A percentile compares a stretch with the other conserved stretches of the same genome.
Conservation (phyloP, 2,797 vertebrate species). For the Fistularia commersonii region DNA sequence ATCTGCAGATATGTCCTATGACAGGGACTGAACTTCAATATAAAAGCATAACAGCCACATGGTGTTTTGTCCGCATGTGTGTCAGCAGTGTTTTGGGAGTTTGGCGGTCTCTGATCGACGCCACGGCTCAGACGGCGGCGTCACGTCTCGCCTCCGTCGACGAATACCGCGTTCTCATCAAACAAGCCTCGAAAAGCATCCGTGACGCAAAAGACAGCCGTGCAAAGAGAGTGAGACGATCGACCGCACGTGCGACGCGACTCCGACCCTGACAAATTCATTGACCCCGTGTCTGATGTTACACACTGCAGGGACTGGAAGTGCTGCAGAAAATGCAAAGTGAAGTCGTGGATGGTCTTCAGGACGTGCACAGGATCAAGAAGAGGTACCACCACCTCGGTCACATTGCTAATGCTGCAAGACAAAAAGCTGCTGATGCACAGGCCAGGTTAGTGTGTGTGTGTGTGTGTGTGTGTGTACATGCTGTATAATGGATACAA, state of each 20-base stretch:
- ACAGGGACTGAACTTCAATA: background rate
- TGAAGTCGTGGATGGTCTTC: slow-evolving; percentile 80
- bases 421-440: slow-evolving; percentile 83
- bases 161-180: slow-evolving; percentile 72
- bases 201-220: slow-evolving; percentile 78
- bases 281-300: too few species aligned
- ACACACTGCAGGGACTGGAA: slow-evolving; percentile 75
- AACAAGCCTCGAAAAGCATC: slow-evolving; percentile 67
- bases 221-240: slow-evolving; percentile 77
- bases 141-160: slow-evolving; percentile 75
- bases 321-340: slow-evolving; percentile 79
- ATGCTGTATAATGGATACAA: too few species aligned
- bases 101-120: slow-evolving; percentile 84
- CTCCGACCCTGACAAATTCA: too few species aligned
- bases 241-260: background rate
- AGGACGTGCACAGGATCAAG: slow-evolving; percentile 82
- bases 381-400: slow-evolving; percentile 83
- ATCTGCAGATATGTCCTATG: background rate
- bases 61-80: background rate
- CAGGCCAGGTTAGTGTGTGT: slow-evolving; percentile 75
- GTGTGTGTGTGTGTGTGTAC: background rate
- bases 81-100: slow-evolving; percentile 76
- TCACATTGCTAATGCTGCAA: slow-evolving; percentile 74
- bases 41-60: background rate
- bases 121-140: slow-evolving; percentile 70